Percentiles rank a stretch among this genome's conserved stretches.
Conservation (phyloP, 2,797 vertebrate species). For the Florisuga fusca region DNA sequence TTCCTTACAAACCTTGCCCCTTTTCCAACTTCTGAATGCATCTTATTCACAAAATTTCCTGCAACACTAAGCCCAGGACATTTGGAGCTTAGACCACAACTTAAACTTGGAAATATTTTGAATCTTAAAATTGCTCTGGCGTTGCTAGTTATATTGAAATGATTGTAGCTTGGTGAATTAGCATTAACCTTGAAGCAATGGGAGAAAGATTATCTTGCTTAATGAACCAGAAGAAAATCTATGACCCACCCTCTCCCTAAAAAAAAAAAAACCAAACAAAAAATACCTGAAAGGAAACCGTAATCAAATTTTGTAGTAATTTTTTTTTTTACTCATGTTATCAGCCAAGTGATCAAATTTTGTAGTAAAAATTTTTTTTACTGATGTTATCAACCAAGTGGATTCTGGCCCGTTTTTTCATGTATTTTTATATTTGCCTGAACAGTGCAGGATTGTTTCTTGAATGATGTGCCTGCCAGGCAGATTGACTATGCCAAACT, state of each 20-base stretch:
- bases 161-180: background rate
- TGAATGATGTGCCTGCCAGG: background rate
- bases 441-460: background rate
- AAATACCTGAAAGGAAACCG: background rate
- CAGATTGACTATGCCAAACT: background rate
- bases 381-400: background rate
- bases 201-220: background rate
- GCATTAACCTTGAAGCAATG: background rate
- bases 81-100: background rate
- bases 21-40: slow-evolving; percentile 1
- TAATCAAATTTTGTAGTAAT: background rate
- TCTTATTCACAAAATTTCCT: background rate
- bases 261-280: background rate
- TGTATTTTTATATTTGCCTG: background rate
- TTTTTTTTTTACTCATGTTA: background rate
- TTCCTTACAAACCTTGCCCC: background rate
- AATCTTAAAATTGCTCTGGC: background rate
- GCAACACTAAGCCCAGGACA: background rate
- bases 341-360: background rate
- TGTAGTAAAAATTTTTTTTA: background rate
- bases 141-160: background rate
- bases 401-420: background rate
- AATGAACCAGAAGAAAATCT: background rate
- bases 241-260: background rate
- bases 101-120: background rate